These are phyloP conservation scores for Dorcus parallelipipedus DNA, from an alignment of 2,888 invertebrate genomes.

Conservation along the genomic window DNA sequence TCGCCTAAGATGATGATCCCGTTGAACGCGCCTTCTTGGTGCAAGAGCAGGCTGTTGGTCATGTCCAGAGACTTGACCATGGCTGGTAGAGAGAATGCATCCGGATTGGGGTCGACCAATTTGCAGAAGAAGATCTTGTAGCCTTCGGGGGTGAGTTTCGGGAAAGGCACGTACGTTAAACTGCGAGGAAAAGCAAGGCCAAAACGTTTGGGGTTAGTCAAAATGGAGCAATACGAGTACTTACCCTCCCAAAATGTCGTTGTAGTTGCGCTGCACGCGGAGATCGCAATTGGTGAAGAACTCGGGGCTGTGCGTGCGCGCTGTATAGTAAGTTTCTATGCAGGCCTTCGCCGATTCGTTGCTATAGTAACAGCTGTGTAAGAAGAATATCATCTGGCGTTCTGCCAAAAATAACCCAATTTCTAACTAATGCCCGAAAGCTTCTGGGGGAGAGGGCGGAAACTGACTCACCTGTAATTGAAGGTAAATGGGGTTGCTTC, in stretches of 20 bases:
- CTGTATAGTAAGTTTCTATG: slow-evolving; percentile 35
- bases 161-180: slow-evolving; percentile 10
- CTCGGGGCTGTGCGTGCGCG: slow-evolving; percentile 34
- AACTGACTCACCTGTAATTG: slow-evolving; percentile 33
- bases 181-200: background rate
- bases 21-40: slow-evolving; percentile 50
- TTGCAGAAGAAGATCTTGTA: slow-evolving; percentile 35
- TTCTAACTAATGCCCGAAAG: slow-evolving; percentile 3
- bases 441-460: background rate
- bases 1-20: slow-evolving; percentile 64
- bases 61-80: slow-evolving; percentile 55
- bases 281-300: slow-evolving; percentile 45
- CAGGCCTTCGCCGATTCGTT: slow-evolving; percentile 32
- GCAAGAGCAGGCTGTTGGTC: slow-evolving; percentile 59
- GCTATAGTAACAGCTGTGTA: slow-evolving; percentile 67
- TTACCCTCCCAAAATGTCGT: slow-evolving; percentile 9
- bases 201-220: too few relatives aligned
- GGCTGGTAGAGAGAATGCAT: slow-evolving; percentile 56
- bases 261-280: background rate
- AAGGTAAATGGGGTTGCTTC: slow-evolving; percentile 66
- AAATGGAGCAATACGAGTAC: background rate
- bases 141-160: slow-evolving; percentile 31
- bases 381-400: slow-evolving; percentile 56
- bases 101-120: slow-evolving; percentile 55
- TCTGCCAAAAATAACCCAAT: slow-evolving; percentile 16